Evolutionary conservation across 2,113 vertebrate species (phyloP).

Genomic region (Dasypus novemcinctus): DNA sequence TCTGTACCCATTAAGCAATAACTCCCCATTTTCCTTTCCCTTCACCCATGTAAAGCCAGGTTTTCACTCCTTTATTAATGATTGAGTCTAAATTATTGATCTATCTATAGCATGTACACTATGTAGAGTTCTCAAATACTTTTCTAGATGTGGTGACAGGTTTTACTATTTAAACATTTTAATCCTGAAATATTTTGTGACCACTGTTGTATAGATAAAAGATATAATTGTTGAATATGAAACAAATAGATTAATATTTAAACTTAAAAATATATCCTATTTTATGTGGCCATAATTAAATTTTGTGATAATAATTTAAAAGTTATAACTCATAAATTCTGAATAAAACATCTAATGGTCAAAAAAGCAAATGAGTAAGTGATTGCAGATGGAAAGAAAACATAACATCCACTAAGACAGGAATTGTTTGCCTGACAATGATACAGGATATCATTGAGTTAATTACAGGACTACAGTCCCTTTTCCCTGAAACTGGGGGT

Average conservation of each 20-base stretch:
- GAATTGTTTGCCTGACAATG: not conserved
- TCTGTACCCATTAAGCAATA: too few relatives aligned
- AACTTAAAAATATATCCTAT: not conserved
- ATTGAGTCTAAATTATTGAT: not conserved
- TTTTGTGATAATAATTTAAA: not conserved
- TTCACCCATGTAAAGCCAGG: not conserved
- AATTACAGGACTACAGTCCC: not conserved
- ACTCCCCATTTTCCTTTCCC: not conserved
- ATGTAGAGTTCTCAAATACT: not conserved
- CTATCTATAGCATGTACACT: not conserved
- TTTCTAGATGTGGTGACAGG: not conserved
- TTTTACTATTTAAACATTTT: conserved; percentile 10
- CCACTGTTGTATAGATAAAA: not conserved
- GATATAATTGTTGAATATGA: not conserved
- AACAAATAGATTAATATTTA: not conserved
- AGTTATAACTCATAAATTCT: not conserved
- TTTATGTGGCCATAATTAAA: not conserved
- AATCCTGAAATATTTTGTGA: not conserved
- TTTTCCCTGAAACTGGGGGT: not conserved
- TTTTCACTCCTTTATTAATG: not conserved
- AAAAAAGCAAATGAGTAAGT: not conserved
- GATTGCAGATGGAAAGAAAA: not conserved
- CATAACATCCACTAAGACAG: not conserved
- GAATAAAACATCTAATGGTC: not conserved
- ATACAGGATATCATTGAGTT: not conserved